Evolutionary conservation across 2,888 invertebrate genomes (phyloP), one percentile per base, ranked within the genome.

Genomic region (Agrochola lota): DNA sequence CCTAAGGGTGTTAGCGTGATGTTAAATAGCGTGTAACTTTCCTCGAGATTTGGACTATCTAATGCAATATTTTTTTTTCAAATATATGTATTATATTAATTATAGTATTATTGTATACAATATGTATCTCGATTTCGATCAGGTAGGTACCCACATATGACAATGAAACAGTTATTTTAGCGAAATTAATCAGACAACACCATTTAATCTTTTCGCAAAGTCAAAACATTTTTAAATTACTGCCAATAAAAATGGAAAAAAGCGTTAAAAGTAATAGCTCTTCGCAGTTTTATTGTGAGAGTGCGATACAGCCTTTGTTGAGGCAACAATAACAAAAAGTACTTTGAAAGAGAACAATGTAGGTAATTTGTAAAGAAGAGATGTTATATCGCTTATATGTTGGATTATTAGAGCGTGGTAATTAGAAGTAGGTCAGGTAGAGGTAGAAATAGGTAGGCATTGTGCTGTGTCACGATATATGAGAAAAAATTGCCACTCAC

Each of bases 291-390:
- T 85, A 84, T 68, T 60, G 71, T 78, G 63, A n/a, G 67, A 85
- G 67, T 82, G 83, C 78, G 85, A 75, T 84, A 82, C 68, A 67
- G 78, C 83, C 67, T 83, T 84, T 84, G 84, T 84, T 46, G 35
- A 46, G 70, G 74, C 71, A 77, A 85, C 82, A 77, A 85, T 71
- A 76, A 79, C 59, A 70, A 74, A 85, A 85, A 66, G 82, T 85
- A 81, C 74, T 84, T 74, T 77, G 60, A 71, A 81, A 81, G 40
- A 77, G 73, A 85, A 81, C 85, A 84, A 81, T 85, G 85, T 85
- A 69, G 26, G 74, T 85, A 81, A 81, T 77, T 83, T 83, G 71
- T 81, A 77, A 66, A 30, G 26, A 62, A 55, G 11, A 46, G 49
- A 35, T 57, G 80, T 62, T 60, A 62, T 72, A 46, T 1, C 6